phyloP scores from a whole-genome alignment of 2,113 vertebrate genomes.

The Myotis yumanensis region DNA sequence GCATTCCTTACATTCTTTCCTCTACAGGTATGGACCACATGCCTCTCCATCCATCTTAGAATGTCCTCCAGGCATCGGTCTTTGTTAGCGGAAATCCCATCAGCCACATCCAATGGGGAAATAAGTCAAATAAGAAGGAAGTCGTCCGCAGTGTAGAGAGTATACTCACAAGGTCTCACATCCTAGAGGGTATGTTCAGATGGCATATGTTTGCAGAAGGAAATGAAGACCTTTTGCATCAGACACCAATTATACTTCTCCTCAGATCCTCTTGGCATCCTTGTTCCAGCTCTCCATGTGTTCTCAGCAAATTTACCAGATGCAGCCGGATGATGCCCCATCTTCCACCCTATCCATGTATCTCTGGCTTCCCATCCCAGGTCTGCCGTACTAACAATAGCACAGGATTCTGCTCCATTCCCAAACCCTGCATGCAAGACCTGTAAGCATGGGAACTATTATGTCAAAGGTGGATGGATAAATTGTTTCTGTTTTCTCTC shows the following conservation, averaged over 20 bases:
- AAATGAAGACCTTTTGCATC: background rate
- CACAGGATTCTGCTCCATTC: background rate
- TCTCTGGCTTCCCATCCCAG: background rate
- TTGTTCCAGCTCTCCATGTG: background rate
- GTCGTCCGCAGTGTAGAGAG: background rate
- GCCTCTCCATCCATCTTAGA: background rate
- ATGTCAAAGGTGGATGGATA: background rate
- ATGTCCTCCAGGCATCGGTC: background rate
- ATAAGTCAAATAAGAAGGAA: background rate
- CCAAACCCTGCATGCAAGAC: background rate
- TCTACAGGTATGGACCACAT: background rate
- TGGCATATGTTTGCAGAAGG: background rate
- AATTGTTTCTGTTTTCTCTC: background rate
- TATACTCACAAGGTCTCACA: background rate
- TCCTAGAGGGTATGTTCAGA: background rate
- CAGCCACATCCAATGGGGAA: background rate
- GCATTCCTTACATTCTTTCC: background rate
- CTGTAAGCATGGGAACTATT: background rate
- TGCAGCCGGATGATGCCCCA: background rate
- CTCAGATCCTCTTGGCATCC: background rate
- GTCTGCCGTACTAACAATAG: background rate
- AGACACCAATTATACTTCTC: background rate
- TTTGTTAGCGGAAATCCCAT: background rate
- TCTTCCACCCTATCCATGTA: background rate
- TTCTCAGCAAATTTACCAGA: background rate